Conservation (phyloP, 2,113 vertebrate species). For the Oncorhynchus clarkii region DNA sequence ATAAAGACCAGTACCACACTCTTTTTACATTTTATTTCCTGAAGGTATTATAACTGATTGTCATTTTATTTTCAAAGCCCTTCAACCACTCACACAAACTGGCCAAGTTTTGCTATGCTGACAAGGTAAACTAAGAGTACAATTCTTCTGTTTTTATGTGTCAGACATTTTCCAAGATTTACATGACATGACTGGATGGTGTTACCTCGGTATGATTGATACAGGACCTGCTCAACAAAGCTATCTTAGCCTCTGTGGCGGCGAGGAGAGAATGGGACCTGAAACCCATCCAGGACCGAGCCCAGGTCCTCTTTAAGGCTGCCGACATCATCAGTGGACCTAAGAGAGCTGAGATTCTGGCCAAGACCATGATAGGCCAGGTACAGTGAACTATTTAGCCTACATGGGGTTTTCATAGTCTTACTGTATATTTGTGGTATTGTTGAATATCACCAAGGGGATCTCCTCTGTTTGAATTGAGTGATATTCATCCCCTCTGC, state of each 20-base stretch:
- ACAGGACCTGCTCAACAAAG: slow-evolving; percentile 88
- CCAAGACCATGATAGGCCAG: slow-evolving; percentile 97
- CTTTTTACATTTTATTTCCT: not conserved
- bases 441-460: not conserved
- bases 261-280: slow-evolving; percentile 91
- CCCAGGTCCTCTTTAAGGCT: slow-evolving; percentile 87
- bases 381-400: slow-evolving; percentile 52
- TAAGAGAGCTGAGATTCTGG: slow-evolving; percentile 82
- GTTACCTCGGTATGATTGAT: not conserved
- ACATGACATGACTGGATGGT: not conserved
- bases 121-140: slow-evolving; percentile 79
- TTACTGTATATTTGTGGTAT: not conserved
- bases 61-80: slow-evolving; percentile 72
- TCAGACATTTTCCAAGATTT: too few relatives aligned
- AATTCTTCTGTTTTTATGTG: too few relatives aligned
- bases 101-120: slow-evolving; percentile 94
- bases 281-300: slow-evolving; percentile 84
- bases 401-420: not conserved
- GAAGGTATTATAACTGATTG: too few relatives aligned
- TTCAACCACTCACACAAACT: slow-evolving; percentile 90
- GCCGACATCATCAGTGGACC: slow-evolving; percentile 87
- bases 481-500: not conserved
- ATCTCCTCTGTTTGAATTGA: not conserved
- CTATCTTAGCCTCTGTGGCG: slow-evolving; percentile 80
- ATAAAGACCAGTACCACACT: not conserved